phyloP scores from a whole-genome alignment of 1,140 invertebrate genomes.

The Microplitis mediator region DNA sequence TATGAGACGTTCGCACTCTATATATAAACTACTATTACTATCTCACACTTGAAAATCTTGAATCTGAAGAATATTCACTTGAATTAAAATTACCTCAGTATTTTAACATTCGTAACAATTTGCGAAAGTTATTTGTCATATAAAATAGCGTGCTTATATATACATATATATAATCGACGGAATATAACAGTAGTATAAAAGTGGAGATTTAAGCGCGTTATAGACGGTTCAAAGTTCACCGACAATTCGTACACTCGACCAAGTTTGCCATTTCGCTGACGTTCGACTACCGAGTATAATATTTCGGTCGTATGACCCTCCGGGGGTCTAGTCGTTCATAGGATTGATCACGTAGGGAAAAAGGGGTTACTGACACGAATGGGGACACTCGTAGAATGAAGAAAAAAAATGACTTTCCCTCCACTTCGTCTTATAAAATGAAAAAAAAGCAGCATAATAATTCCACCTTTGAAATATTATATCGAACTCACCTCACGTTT shows the following conservation, averaged over 20 bases:
- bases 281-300: conserved; percentile 2
- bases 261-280: conserved; percentile 30
- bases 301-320: conserved; percentile 14
- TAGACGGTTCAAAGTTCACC: conserved; percentile 27
- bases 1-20: too few species aligned
- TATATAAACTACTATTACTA: too few species aligned
- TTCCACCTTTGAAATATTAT: neutral
- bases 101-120: too few species aligned
- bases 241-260: conserved; percentile 14
- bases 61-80: too few species aligned
- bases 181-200: neutral
- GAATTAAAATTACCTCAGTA: too few species aligned
- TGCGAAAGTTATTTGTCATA: too few species aligned
- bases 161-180: too few species aligned
- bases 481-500: too few species aligned
- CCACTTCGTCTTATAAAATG: neutral
- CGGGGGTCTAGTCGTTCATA: conserved; percentile 6
- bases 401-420: neutral
- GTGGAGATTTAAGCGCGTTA: conserved; percentile 4
- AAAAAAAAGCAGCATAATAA: neutral
- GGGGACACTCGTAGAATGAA: neutral
- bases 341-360: conserved; percentile 13
- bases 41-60: too few species aligned
- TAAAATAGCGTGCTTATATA: too few species aligned
- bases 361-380: conserved; percentile 9